Base-by-base conservation (phyloP, 1,140 invertebrate species). In the Drosophila littoralis region DNA sequence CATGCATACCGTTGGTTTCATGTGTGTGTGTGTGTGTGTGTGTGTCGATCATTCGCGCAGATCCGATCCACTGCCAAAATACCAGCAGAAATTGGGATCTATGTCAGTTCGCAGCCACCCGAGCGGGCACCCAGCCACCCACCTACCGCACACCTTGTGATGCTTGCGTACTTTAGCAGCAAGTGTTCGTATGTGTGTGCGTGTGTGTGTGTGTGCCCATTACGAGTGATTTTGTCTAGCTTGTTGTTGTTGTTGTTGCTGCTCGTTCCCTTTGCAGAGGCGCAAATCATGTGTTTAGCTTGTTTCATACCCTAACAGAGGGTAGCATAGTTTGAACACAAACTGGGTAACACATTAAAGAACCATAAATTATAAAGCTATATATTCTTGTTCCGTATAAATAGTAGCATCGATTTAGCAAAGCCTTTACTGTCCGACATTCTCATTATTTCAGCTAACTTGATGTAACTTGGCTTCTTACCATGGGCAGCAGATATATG, bases 211-310 rank as follows among this genome's bases (percentile, higher is more conserved):
- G 55, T 67, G 77, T 72, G 46, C 70, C 61, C 74, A 79, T 73
- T 79, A 74, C 59, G 77, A 58, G 64, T 72, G 73, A 79, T 76
- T 79, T 78, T 48, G 68, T 51, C 17, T 15, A 59, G 52, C 40
- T 45, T 75, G 43, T 61, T 64, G 32, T 54, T 68, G 57, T 61
- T 67, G 50, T 60, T 66, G 35, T 60, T 67, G 43, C 32, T 64
- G 36, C 52, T 50, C 48, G 65, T 77, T 79, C 83, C 76, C 79
- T 88, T 79, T 65, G 67, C 57, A 50, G 22, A 60, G 38, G 50
- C 64, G 78, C 64, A 54, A 75, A 67, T 61, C 46, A 70, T 65
- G 63, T 57, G 55, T 61, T 81, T 72, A 63, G 70, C 73, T 85
- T 81, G 77, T 79, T 58, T 15, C 0, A 35, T 59, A 45, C 57